Conservation (phyloP, 2,797 vertebrate genomes). For the Rhadinocentrus ornatus region DNA sequence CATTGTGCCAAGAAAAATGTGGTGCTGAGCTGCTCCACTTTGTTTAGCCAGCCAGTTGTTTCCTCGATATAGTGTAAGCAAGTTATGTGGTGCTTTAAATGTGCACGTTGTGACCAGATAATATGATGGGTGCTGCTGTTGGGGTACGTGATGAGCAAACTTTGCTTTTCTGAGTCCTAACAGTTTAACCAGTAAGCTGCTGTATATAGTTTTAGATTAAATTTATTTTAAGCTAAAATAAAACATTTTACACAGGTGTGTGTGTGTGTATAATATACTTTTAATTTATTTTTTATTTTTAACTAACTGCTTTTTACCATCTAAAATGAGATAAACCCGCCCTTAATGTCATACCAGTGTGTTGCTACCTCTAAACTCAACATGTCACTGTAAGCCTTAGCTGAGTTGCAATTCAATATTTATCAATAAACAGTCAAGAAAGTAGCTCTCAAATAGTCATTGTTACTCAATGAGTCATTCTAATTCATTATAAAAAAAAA, state of each 20-base stretch:
- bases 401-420: not conserved
- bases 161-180: conserved; percentile 1
- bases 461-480: not conserved
- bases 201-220: conserved; percentile 1
- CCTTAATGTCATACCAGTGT: conserved; percentile 25
- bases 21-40: conserved; percentile 17
- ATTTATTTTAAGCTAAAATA: not conserved
- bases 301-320: conserved; percentile 5
- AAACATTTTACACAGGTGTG: not conserved
- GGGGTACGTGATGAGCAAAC: not conserved
- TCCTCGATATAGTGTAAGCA: not conserved
- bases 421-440: not conserved
- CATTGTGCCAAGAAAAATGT: not conserved
- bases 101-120: not conserved
- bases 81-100: not conserved
- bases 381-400: not conserved
- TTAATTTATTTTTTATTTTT: not conserved
- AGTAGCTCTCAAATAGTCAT: too few relatives aligned
- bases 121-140: not conserved
- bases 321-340: conserved; percentile 2
- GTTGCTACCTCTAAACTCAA: not conserved
- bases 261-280: too few relatives aligned
- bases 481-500: conserved; percentile 1
- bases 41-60: not conserved
- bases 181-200: conserved; percentile 6